A percentile compares a stretch with the other conserved stretches of the same genome.
phyloP scores from a whole-genome alignment of 2,113 vertebrate genomes.

The Campylorhamphus procurvoides region DNA sequence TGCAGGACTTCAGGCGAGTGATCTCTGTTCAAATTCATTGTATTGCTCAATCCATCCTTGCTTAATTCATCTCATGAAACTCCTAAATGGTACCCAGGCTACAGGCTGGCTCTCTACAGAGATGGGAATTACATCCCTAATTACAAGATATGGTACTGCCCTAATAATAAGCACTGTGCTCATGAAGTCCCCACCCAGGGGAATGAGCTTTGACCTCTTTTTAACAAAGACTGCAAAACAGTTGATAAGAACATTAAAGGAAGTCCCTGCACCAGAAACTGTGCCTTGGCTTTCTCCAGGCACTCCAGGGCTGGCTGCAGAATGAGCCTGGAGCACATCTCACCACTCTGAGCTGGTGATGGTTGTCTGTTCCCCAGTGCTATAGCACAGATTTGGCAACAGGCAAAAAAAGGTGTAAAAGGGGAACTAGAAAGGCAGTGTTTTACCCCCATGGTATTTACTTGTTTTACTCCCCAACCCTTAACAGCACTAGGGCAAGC shows the following conservation, averaged over 20 bases:
- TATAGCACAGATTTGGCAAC: background rate
- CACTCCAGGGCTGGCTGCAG: background rate
- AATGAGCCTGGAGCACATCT: background rate
- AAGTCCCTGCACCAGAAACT: conserved; percentile 9
- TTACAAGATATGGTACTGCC: conserved; percentile 43
- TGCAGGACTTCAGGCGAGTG: conserved; percentile 10
- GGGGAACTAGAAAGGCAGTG: background rate
- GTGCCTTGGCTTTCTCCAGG: background rate
- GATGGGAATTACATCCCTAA: conserved; percentile 55
- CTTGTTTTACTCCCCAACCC: background rate
- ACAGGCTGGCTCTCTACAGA: conserved; percentile 27
- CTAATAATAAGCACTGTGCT: conserved; percentile 43
- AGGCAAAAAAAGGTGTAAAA: background rate
- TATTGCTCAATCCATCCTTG: background rate
- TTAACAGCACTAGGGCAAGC: background rate
- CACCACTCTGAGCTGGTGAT: background rate
- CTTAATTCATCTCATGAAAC: conserved; percentile 58
- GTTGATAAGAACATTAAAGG: conserved; percentile 55
- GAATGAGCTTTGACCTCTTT: conserved; percentile 52
- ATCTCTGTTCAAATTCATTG: conserved; percentile 24
- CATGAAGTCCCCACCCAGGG: conserved; percentile 21
- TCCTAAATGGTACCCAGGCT: conserved; percentile 22
- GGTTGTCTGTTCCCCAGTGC: background rate
- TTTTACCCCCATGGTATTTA: background rate
- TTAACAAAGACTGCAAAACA: conserved; percentile 47